phyloP scores from a whole-genome alignment of 1,140 invertebrate genomes.

The Drosophila sechellia region DNA sequence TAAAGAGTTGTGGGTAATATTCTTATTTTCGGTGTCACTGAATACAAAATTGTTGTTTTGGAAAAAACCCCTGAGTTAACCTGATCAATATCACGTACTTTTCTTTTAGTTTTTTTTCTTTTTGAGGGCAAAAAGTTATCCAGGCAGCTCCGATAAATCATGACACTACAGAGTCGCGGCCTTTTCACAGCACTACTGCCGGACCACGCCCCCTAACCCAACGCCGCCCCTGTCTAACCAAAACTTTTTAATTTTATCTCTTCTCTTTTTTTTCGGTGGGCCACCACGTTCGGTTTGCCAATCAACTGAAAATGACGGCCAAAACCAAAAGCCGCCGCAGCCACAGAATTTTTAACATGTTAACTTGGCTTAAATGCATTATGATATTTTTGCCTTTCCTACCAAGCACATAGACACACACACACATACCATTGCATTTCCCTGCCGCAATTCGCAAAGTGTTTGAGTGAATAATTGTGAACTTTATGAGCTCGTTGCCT shows the following conservation, averaged over 20 bases:
- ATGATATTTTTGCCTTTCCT: slow-evolving; percentile 38
- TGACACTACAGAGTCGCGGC: slow-evolving; percentile 5
- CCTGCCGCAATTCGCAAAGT: slow-evolving; percentile 32
- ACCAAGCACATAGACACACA: slow-evolving; percentile 3
- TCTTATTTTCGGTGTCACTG: slow-evolving; percentile 3
- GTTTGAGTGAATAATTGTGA: slow-evolving; percentile 36
- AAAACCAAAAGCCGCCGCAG: slow-evolving; percentile 40
- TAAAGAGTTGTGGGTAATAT: slow-evolving; percentile 9
- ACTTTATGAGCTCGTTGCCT: slow-evolving; percentile 22
- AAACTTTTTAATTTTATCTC: slow-evolving; percentile 13
- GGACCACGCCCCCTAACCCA: not conserved
- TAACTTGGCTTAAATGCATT: slow-evolving; percentile 58
- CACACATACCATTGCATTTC: not conserved
- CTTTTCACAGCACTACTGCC: slow-evolving; percentile 29
- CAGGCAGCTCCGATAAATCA: slow-evolving; percentile 53
- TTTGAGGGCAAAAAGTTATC: slow-evolving; percentile 4
- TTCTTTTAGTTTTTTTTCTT: not conserved
- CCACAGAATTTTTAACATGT: slow-evolving; percentile 51
- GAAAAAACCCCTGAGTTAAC: slow-evolving; percentile 10
- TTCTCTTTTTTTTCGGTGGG: slow-evolving; percentile 12
- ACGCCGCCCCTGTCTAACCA: not conserved
- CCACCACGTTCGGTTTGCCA: slow-evolving; percentile 46
- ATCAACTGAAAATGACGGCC: slow-evolving; percentile 50
- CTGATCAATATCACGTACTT: slow-evolving; percentile 66
- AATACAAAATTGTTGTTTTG: not conserved